Conservation (phyloP, 35 echinoderm and acorn worm species). For the Heliocidaris erythrogramma region DNA sequence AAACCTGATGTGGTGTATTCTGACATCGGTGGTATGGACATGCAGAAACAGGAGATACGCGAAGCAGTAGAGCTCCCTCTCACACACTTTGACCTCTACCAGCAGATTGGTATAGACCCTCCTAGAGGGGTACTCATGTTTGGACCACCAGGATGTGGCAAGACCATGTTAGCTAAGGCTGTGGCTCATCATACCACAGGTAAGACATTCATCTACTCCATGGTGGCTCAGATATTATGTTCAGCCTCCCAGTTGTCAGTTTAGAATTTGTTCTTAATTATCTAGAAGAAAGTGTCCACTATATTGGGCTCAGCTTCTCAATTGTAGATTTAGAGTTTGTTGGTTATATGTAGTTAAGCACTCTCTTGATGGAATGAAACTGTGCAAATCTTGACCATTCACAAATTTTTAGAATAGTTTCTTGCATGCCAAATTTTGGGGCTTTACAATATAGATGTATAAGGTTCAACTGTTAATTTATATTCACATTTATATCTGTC, state of each 20-base stretch:
- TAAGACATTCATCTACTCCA: neutral
- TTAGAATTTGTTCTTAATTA: too few relatives aligned
- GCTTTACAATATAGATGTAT: too few relatives aligned
- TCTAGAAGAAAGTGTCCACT: neutral
- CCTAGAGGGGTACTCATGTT: conserved; percentile 94
- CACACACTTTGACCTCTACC: conserved; percentile 91
- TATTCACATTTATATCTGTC: neutral
- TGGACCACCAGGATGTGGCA: conserved; percentile 92
- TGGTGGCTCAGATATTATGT: too few relatives aligned
- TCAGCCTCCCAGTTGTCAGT: too few relatives aligned
- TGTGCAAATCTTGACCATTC: too few relatives aligned
- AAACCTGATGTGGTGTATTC: conserved; percentile 90
- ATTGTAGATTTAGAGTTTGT: too few relatives aligned
- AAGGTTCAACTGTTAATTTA: neutral
- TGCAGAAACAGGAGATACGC: conserved; percentile 96
- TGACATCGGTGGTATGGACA: conserved; percentile 99
- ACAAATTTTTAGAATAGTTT: too few relatives aligned
- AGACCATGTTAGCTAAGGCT: conserved; percentile 97
- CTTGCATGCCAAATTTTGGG: too few relatives aligned
- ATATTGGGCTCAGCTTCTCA: neutral
- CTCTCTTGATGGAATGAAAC: too few relatives aligned
- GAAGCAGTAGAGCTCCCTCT: conserved; percentile 91
- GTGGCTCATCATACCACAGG: conserved; percentile 94
- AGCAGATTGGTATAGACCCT: conserved; percentile 96
- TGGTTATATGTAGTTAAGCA: too few relatives aligned